These are phyloP conservation scores for Epizoanthus stellaris DNA, from an alignment of 92 coral and sea anemone genomes.

Conservation along the genomic window DNA sequence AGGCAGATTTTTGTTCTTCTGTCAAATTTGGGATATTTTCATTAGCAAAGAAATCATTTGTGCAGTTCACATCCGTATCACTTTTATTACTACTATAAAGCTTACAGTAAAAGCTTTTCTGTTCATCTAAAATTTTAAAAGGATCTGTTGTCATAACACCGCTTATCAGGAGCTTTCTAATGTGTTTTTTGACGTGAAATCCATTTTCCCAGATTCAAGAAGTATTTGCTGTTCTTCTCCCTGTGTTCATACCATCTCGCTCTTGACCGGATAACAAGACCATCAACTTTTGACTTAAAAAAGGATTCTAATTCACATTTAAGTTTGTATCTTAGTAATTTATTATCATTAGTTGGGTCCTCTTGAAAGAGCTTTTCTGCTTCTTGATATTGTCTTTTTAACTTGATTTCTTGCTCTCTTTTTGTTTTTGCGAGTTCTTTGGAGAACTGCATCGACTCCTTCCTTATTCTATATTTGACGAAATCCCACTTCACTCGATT, in stretches of 20 bases:
- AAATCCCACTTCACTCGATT: constrained; percentile 15
- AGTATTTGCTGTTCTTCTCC: constrained; percentile 24
- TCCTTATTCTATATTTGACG: constrained; percentile 3
- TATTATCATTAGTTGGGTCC: not conserved
- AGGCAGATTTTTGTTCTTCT: not conserved
- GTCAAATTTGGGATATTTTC: not conserved
- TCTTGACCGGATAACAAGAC: constrained; percentile 30
- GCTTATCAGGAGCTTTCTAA: constrained; percentile 37
- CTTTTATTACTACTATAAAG: not conserved
- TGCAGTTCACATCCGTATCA: no score
- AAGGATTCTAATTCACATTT: not conserved
- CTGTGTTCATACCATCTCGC: constrained; percentile 40
- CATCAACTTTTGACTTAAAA: constrained; percentile 26
- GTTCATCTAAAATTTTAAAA: constrained; percentile 16
- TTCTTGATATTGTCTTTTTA: constrained; percentile 19
- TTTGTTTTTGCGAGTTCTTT: constrained; percentile 10
- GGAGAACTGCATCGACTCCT: constrained; percentile 6
- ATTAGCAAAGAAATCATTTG: not conserved
- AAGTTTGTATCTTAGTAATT: not conserved
- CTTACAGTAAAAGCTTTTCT: constrained; percentile 7
- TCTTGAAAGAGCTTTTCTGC: not conserved
- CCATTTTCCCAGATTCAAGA: constrained; percentile 34
- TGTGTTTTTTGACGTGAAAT: constrained; percentile 32
- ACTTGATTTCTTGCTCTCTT: constrained; percentile 25
- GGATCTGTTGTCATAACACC: constrained; percentile 38